Conservation (phyloP, 2,113 vertebrate species). For the Sylvicapra grimmia region DNA sequence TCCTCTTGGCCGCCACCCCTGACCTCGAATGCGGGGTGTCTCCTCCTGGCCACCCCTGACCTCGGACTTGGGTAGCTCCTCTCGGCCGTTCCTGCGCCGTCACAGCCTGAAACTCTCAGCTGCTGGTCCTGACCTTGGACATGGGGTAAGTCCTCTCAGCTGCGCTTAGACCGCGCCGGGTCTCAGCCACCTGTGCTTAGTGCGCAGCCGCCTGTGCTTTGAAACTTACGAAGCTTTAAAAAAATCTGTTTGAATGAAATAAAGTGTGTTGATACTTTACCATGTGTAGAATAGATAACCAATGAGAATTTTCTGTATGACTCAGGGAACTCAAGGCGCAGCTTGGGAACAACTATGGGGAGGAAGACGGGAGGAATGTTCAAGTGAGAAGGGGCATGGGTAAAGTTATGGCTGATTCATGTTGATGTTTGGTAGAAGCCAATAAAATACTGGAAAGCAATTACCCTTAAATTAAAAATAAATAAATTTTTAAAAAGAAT, state of each 20-base stretch:
- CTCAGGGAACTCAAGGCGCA: background rate
- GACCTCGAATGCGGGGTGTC: too few relatives aligned
- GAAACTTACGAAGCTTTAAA: background rate
- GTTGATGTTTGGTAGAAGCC: background rate
- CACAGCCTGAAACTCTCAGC: too few relatives aligned
- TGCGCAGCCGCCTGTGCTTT: rapidly evolving
- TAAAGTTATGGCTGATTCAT: background rate
- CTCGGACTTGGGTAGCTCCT: too few relatives aligned
- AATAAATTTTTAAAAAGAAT: background rate
- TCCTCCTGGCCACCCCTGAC: too few relatives aligned
- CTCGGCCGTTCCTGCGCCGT: too few relatives aligned
- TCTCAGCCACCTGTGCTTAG: rapidly evolving
- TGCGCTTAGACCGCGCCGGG: rapidly evolving
- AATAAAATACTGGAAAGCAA: background rate
- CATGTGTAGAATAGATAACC: background rate
- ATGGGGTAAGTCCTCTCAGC: too few relatives aligned
- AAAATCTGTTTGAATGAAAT: slow-evolving; percentile 27
- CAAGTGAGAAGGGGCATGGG: background rate
- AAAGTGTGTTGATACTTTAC: background rate
- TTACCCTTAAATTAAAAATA: background rate
- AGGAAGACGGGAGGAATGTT: background rate
- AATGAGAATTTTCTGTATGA: background rate
- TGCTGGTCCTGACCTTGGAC: too few relatives aligned
- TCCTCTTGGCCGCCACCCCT: too few relatives aligned
- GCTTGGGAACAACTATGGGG: background rate